Base-by-base conservation (phyloP, 2,888 invertebrate species). In the Colletes collaris region DNA sequence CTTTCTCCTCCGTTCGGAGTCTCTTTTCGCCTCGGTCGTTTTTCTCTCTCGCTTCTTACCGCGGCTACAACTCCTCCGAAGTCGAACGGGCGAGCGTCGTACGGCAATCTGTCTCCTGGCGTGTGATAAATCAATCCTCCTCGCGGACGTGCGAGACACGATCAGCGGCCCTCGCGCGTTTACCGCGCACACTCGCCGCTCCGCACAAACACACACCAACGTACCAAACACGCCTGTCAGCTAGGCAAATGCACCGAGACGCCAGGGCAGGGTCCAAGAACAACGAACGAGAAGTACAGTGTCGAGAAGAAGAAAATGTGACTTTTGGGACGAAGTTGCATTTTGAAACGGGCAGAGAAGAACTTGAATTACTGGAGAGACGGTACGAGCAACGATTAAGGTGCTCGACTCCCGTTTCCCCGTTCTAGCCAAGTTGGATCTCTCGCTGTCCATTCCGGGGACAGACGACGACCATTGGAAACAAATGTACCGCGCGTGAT, bases 101-200 rank as follows among this genome's bases (percentile, higher is more conserved):
- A 81, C 84, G 84, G 89, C 88, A 90, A 91, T 91, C 91, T 89
- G 91, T 91, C 91, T 91, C 88, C 76, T 86, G 88, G 86, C 86
- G 86, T 86, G 91, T 91, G 91, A 92, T 92, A 91, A 92, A 92
- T 92, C 91, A 92, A 92, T 91, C 91, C 89, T 87, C 78, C 86
- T 82, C 75, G 88, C 73, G 83, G 89, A 89, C 89, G 90, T 89
- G 88, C 88, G 88, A 89, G 90, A 89, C 90, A 89, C 87, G 88
- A 89, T 90, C 89, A 87, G 83, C 86, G 88, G 85, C 79, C 76
- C 85, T 83, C 83, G 77, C 87, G 75, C 84, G 82, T 84, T 85
- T 74, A 77, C 84, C 74, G 79, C 63, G 79, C 82, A 65, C 78
- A 63, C 71, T 64, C 56, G 44, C 76, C 77, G 49, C 19, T 27